Evolutionary conservation across 37 sponge, comb jelly and placozoan genomes (phyloP).

Genomic region (Tethya wilhelma): DNA sequence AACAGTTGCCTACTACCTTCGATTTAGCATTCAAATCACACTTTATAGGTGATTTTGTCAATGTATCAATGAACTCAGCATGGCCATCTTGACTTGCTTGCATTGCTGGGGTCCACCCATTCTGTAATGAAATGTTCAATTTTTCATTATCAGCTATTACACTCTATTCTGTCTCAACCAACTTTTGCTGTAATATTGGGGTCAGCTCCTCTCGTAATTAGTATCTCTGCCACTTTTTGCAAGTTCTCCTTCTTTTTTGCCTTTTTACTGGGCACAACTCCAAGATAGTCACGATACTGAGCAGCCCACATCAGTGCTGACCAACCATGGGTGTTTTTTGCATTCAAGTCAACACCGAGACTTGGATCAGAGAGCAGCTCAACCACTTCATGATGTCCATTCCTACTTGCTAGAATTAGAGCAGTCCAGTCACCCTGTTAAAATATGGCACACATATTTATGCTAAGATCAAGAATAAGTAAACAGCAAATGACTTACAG

Average conservation of each 20-base stretch:
- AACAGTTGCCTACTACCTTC: too few relatives aligned
- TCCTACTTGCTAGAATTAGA: neutral
- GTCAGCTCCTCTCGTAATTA: neutral
- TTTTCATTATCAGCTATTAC: too few relatives aligned
- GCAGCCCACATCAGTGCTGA: conserved; percentile 11
- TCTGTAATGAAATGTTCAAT: neutral
- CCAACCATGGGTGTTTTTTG: neutral
- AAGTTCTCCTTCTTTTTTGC: neutral
- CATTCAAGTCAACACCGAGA: neutral
- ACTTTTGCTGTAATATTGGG: neutral
- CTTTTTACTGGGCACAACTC: neutral
- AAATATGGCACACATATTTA: neutral
- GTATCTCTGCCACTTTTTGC: neutral
- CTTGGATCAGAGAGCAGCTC: neutral
- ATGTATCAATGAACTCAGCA: neutral
- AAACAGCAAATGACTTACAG: neutral
- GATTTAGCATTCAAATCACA: too few relatives aligned
- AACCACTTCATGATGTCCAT: neutral
- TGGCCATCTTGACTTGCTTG: neutral
- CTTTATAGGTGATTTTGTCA: neutral
- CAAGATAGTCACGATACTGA: neutral
- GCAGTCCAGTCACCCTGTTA: conserved; percentile 11
- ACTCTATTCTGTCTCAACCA: neutral
- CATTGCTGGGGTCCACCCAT: conserved; percentile 14
- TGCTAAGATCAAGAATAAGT: neutral